Evolutionary conservation across 2,888 invertebrate species (phyloP).

Genomic region (Caenorhabditis sp.): DNA sequence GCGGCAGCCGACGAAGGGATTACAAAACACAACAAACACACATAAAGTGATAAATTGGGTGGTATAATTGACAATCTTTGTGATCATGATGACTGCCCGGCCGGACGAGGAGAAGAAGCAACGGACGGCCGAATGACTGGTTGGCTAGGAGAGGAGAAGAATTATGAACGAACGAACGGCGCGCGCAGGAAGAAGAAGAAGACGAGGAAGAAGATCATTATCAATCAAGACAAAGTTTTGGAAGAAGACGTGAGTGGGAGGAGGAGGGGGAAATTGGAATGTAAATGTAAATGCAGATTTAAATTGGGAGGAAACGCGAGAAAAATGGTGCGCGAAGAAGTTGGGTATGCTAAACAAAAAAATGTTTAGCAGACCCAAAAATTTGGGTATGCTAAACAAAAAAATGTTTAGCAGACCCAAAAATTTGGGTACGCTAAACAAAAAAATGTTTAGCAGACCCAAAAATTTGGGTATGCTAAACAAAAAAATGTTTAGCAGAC

Average conservation of each 20-base stretch:
- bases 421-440: too few relatives aligned
- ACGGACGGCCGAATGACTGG: constrained; percentile 1
- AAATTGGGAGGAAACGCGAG: neutral
- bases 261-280: constrained; percentile 12
- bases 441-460: too few relatives aligned
- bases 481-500: too few relatives aligned
- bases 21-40: constrained; percentile 33
- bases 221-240: constrained; percentile 18
- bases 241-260: too few relatives aligned
- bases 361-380: too few relatives aligned
- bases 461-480: too few relatives aligned
- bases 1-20: too few relatives aligned
- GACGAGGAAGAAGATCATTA: constrained; percentile 14
- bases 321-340: constrained; percentile 1
- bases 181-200: neutral
- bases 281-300: constrained; percentile 3
- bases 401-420: too few relatives aligned
- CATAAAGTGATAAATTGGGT: constrained; percentile 59
- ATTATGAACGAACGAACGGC: constrained; percentile 4
- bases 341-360: too few relatives aligned
- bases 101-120: neutral
- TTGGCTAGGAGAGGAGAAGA: neutral
- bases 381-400: too few relatives aligned
- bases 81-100: neutral
- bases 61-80: constrained; percentile 47